Evolutionary conservation across 2,888 invertebrate genomes (phyloP), one percentile per base, ranked within the genome.

Genomic region (Ctena decussata): DNA sequence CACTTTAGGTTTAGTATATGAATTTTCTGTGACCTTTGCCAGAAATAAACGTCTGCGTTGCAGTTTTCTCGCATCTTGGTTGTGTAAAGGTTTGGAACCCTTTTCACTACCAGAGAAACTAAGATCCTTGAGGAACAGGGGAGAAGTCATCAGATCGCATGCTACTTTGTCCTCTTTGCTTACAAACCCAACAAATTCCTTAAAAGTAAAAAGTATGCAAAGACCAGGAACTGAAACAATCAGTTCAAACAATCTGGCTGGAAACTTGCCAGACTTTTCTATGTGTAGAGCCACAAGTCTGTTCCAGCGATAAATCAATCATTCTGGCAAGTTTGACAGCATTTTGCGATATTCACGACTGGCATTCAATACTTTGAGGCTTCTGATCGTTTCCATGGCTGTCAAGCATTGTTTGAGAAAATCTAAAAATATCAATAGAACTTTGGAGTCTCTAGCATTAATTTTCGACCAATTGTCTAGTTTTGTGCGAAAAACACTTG

Each of bases 271-370:
- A 6, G 1, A 24, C 15, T 53, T 5, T 53, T 87, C 80, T 32
- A 65, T 77, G 21, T 27, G 30, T n/a, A 73, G 30, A 6, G 70
- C 78, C 12, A 82, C 87, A 35, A 69, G 12, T 30, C 87, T 21
- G 32, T 41, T 74, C 90, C 87, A 90, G 41, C 81, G 27, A 15
- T 18, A 8, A 0, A 77, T 77, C 0, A 89, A 32, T 79, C 85
- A 86, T 0, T 87, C 81, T 39, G 90, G 89, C 21, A 90, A 32
- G 73, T 90, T 91, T 18, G 41, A n/a, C 11, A 88, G 44, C 44
- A 91, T 44, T 69, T 85, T 89, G 27, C 80, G 60, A 53, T 87
- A 90, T 69, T 84, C 84, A 15, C 49, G 32, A 72, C 71, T 60
- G 44, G 86, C 82, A 49, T 85, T 77, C 18, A 89, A 72, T 53